Conservation (phyloP, 1,140 invertebrate species). For the Arion vulgaris region DNA sequence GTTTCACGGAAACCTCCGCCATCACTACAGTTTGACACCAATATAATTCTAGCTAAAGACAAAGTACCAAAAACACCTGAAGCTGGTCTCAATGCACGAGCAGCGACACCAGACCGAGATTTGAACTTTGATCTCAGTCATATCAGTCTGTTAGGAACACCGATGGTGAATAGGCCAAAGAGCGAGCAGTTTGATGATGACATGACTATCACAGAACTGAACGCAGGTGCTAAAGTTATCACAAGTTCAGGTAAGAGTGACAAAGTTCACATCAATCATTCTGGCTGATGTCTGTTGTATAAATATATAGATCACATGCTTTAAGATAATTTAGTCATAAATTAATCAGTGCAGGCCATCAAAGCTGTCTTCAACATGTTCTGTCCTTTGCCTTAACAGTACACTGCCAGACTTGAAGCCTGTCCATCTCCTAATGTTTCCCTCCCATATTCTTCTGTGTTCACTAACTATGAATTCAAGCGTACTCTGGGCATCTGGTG, state of each 20-base stretch:
- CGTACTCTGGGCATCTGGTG: too few species aligned
- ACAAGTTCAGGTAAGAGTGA: slow-evolving; percentile 53
- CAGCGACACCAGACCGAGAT: slow-evolving; percentile 40
- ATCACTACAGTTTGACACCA: neutral
- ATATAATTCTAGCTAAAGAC: neutral
- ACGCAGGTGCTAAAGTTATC: slow-evolving; percentile 35
- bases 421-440: too few species aligned
- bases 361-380: too few species aligned
- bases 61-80: neutral
- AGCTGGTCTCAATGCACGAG: neutral
- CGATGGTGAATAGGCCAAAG: slow-evolving; percentile 46
- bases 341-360: too few species aligned
- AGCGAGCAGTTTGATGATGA: slow-evolving; percentile 51
- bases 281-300: neutral
- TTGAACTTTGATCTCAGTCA: slow-evolving; percentile 52
- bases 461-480: too few species aligned
- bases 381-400: too few species aligned
- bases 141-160: slow-evolving; percentile 59
- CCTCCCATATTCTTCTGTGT: too few species aligned
- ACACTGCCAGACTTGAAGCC: too few species aligned
- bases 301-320: too few species aligned
- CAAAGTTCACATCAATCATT: neutral
- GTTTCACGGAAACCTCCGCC: neutral
- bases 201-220: slow-evolving; percentile 11
- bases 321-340: too few species aligned